Evolutionary conservation across 2,888 invertebrate genomes (phyloP), one percentile per base, ranked within the genome.

Genomic region (Drosophila birchii): DNA sequence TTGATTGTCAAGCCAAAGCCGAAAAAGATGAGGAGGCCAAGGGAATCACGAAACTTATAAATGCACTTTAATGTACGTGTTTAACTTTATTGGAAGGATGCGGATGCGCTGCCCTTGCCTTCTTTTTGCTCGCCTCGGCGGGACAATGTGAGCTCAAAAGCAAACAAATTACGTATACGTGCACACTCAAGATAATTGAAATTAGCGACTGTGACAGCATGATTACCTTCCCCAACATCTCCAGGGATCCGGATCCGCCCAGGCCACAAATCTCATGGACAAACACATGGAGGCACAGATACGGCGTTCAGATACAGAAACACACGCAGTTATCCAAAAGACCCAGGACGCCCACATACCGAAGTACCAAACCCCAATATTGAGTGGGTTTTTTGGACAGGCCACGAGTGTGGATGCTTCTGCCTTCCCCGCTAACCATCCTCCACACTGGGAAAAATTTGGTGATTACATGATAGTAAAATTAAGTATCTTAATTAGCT

Each of bases 161-260:
- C 72, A 77, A 86, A 88, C 84, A 84, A 84, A 84, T 84, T 86
- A 88, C 89, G 63, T 73, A 79, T 84, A 78, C 87, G 79, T 78
- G 78, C 64, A 84, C 85, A 84, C 78, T 87, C 63, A 70, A 88
- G 88, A 85, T 88, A 84, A 84, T 84, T 84, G 84, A 84, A 84
- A 84, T 84, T 84, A 84, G 84, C 84, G 83, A 71, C 86, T 88
- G 83, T 84, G 84, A 84, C 84, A 84, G 89, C 72, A 81, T 79
- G 84, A 84, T 84, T 84, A 87, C 89, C 86, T 63, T 81, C 71
- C 38, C 77, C 76, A 80, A 78, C 76, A 82, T 71, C 75, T 73
- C 67, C 64, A 67, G 81, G 69, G 73, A 58, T 23, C 36, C 49
- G 69, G 73, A 58, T 20, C 36, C 49, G 53, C 54, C 54, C 49